These are phyloP conservation scores for Coranthus polyacanthus DNA, from an alignment of 2,797 vertebrate species.

Conservation along the genomic window DNA sequence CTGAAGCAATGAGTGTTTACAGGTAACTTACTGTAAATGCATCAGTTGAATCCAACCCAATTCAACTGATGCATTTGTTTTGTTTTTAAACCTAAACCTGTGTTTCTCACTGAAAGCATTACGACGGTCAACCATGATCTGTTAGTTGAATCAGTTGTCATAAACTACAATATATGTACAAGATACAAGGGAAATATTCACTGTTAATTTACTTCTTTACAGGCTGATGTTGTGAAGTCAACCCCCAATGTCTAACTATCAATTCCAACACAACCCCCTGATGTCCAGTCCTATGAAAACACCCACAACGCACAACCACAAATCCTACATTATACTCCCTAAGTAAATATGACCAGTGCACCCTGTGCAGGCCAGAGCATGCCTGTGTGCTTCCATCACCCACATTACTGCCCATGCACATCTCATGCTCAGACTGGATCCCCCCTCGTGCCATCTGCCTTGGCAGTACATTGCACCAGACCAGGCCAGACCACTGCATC, in stretches of 20 bases:
- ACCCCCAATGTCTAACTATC: background rate
- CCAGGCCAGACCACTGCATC: slow-evolving; percentile 57
- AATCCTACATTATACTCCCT: slow-evolving; percentile 50
- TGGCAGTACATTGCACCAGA: slow-evolving; percentile 60
- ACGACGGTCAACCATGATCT: no score
- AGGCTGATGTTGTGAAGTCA: no score
- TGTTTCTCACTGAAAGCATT: no score
- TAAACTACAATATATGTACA: no score
- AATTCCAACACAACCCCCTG: slow-evolving; percentile 13
- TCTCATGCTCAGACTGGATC: slow-evolving; percentile 49
- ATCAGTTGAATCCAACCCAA: no score
- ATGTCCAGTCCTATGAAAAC: slow-evolving; percentile 19
- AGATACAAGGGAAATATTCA: no score
- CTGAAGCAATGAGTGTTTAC: no score
- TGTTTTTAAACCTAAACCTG: no score
- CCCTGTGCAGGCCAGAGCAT: slow-evolving; percentile 60
- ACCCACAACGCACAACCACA: slow-evolving; percentile 45
- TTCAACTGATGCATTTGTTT: no score
- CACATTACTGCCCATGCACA: slow-evolving; percentile 64
- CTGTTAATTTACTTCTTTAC: no score
- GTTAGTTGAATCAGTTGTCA: no score
- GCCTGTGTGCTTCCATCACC: slow-evolving; percentile 57
- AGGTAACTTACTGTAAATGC: no score
- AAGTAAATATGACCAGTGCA: slow-evolving; percentile 68
- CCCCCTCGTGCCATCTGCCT: slow-evolving; percentile 82